A percentile compares a stretch with the other conserved stretches of the same genome.
phyloP scores from a whole-genome alignment of 2,888 invertebrate genomes.

The Epicampocera succincta region DNA sequence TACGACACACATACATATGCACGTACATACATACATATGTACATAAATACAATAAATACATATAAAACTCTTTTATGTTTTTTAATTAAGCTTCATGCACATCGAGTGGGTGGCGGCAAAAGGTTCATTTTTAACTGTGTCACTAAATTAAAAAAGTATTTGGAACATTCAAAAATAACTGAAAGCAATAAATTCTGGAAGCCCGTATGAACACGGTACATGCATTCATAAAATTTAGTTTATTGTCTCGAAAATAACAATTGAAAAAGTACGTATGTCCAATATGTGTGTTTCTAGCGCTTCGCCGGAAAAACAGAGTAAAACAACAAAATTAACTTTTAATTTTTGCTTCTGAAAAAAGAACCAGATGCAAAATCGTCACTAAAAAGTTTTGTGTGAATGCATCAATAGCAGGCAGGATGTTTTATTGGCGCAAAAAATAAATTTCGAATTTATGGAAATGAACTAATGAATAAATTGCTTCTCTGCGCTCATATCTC shows the following conservation, averaged over 20 bases:
- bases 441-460: constrained; percentile 17
- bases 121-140: constrained; percentile 28
- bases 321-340: constrained; percentile 51
- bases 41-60: too few relatives aligned
- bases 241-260: constrained; percentile 36
- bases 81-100: constrained; percentile 63
- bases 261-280: neutral
- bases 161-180: constrained; percentile 22
- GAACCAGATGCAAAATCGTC: constrained; percentile 14
- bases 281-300: neutral
- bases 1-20: too few relatives aligned
- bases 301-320: constrained; percentile 29
- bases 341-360: constrained; percentile 47
- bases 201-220: constrained; percentile 30
- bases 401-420: constrained; percentile 33
- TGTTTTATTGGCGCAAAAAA: constrained; percentile 48
- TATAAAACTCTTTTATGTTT: constrained; percentile 45
- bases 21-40: too few relatives aligned
- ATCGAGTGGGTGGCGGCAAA: constrained; percentile 59
- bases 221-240: constrained; percentile 51
- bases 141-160: constrained; percentile 33
- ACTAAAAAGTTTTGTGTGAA: constrained; percentile 8
- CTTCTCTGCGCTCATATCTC: neutral
- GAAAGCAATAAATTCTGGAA: constrained; percentile 48
- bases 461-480: neutral